Conservation (phyloP, 2,797 vertebrate species). For the Enteromius treurensis region DNA sequence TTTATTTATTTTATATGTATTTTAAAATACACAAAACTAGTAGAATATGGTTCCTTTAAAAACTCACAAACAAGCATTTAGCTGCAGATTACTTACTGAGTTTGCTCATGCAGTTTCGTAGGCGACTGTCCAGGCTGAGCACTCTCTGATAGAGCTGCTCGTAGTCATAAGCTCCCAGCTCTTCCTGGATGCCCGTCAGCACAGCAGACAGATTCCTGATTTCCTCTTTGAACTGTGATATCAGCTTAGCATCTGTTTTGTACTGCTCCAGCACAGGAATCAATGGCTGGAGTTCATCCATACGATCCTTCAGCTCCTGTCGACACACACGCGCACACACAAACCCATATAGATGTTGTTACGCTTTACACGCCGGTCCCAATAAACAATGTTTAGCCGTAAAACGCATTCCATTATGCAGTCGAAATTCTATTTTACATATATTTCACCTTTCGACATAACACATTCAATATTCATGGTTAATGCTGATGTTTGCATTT, state of each 20-base stretch:
- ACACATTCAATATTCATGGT: neutral
- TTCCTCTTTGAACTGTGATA: slow-evolving; percentile 97
- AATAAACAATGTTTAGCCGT: neutral
- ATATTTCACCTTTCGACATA: neutral
- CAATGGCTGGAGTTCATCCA: slow-evolving; percentile 94
- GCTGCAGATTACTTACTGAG: slow-evolving; percentile 85
- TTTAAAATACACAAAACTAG: neutral
- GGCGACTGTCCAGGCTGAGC: slow-evolving; percentile 89
- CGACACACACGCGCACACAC: slow-evolving; percentile 32
- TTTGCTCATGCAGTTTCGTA: slow-evolving; percentile 97
- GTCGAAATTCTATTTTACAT: slow-evolving; percentile 1
- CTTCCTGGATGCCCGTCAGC: slow-evolving; percentile 93
- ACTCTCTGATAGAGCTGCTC: slow-evolving; percentile 95
- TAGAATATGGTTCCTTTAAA: neutral
- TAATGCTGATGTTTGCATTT: slow-evolving; percentile 19
- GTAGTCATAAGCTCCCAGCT: slow-evolving; percentile 95
- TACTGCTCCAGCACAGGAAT: slow-evolving; percentile 98
- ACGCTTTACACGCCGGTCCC: neutral
- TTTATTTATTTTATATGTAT: neutral
- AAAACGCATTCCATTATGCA: slow-evolving; percentile 5
- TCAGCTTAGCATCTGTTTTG: slow-evolving; percentile 94
- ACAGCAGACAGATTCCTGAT: slow-evolving; percentile 92
- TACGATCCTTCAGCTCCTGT: slow-evolving; percentile 96
- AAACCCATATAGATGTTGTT: neutral
- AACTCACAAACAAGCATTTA: slow-evolving; percentile 9